Base-by-base conservation (phyloP, 2,797 vertebrate genomes). In the Hoplostethus mediterraneus region DNA sequence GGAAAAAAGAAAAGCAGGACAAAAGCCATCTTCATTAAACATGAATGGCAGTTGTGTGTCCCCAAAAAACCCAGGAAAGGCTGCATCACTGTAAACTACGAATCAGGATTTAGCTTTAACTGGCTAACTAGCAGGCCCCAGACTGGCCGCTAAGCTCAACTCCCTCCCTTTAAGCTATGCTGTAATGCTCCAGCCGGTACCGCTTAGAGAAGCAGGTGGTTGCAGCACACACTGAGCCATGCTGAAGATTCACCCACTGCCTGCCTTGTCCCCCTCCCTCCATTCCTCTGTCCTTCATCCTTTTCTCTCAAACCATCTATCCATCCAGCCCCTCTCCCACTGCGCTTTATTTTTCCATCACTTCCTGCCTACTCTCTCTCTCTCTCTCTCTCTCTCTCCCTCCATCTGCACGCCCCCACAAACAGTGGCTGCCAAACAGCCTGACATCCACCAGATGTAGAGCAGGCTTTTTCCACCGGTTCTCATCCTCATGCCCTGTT, bases 141-240 rank as follows among this genome's bases (percentile, higher is more conserved):
- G 79, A 79, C 47, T 71, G 79, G 47, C 64, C 64, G 62, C 52
- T 52, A 75, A 63, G 79, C 60, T 70, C 40, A 14, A 57, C 8
- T 59, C 57, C 40, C n/a, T 53, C 65, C 67, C 31, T 64, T 38
- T 69, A 72, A 85, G 78, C 73, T 30, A 4, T 55, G 47, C 53
- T 69, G 65, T 59, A 59, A 70, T 12, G 71, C 83, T 77, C 64
- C 79, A 87, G 82, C 67, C 66, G 47, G 75, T 53, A 52, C 40
- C 5, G 63, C 81, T 85, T 73, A 75, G 67, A 85, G 73, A 60
- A 89, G 82, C 91, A 93, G 89, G 87, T 90, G 91, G 84, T 76
- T 59, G 63, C 54, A 73, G 68, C 84, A 81, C 71, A 87, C 77
- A 80, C 75, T 30, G 60, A 86, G 79, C 85, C 68, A 33, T 62